Base-by-base conservation (phyloP, 2,797 vertebrate species). In the Halcyon badia region DNA sequence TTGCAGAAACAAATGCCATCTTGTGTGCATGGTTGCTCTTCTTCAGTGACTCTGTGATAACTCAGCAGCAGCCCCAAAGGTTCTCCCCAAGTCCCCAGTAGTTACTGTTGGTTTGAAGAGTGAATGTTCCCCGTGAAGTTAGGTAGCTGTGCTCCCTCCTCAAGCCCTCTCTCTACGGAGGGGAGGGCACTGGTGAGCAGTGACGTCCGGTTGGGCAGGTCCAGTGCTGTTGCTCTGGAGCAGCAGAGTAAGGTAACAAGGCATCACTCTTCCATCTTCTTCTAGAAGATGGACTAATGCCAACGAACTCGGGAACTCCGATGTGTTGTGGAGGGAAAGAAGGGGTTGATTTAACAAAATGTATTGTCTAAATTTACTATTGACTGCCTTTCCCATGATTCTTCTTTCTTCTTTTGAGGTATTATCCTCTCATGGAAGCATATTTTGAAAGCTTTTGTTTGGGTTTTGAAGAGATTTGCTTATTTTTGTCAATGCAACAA, bases 401-500 rank as follows among this genome's bases (percentile, higher is more conserved):
- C 5, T 82, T 72, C 33, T 86, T 75, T 13, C 19, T 35, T 64
- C n/a, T 44, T 92, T 68, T 72, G 64, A 62, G n/a, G 18, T 61
- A 33, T 79, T 82, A 42, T 28, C 14, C 54, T 76, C 39, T 76
- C 41, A 42, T 4, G 58, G 42, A 56, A 22, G 64, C 37, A 12
- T 68, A 35, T 60, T 95, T 87, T 58, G 18, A 28, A 58, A 70
- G 51, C 14, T 78, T 82, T 61, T 31, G 13, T 73, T 89, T 64
- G 42, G 14, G 10, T 70, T 94, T 87, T 56, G 44, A 73, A 82
- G 70, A 83, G 42, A 60, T 76, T 54, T 57, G 12, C 48, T 83
- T 79, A 46, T 89, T 90, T 85, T 85, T 87, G 70, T 73, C 52
- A 87, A 37, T 83, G 73, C 37, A n/a, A n/a, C 57, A 54, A 81